Evolutionary conservation across 2,888 invertebrate species (phyloP).

Genomic region (Bursaphelenchus okinawaensis): DNA sequence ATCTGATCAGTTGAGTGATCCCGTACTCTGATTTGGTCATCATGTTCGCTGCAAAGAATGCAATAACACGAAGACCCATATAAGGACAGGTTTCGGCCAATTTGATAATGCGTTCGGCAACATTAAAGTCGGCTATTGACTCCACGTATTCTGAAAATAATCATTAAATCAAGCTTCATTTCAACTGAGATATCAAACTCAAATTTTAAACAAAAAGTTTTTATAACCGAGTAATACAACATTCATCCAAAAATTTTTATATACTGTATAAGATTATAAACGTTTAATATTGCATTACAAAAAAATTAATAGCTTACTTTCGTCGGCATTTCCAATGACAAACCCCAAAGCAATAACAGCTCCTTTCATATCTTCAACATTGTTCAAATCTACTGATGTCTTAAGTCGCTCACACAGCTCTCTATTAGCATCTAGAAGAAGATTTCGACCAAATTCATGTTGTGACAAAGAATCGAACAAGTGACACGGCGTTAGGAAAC

Average conservation of each 20-base stretch:
- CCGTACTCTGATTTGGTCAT: slow-evolving; percentile 33
- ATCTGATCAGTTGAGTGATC: slow-evolving; percentile 31
- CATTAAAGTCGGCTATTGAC: slow-evolving; percentile 23
- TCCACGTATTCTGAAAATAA: not conserved
- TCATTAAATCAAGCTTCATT: too few species aligned
- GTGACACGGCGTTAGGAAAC: not conserved
- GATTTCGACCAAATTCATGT: not conserved
- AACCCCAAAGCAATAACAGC: slow-evolving; percentile 39
- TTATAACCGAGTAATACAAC: too few species aligned
- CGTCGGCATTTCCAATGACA: slow-evolving; percentile 23
- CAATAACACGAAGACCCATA: slow-evolving; percentile 48
- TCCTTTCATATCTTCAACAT: slow-evolving; percentile 30
- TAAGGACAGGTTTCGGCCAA: slow-evolving; percentile 42
- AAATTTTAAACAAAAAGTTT: too few species aligned
- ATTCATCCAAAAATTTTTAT: too few species aligned
- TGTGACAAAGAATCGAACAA: not conserved
- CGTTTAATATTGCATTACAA: too few species aligned
- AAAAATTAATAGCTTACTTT: too few species aligned
- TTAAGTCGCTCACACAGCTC: not conserved
- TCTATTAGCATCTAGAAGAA: not conserved
- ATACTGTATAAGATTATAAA: too few species aligned
- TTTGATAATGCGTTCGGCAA: slow-evolving; percentile 27
- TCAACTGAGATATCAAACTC: too few species aligned
- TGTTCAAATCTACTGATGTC: not conserved
- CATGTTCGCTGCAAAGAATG: slow-evolving; percentile 50